Evolutionary conservation across 1,140 invertebrate genomes (phyloP), one percentile per base, ranked within the genome.

Genomic region (Drosophila setifemur): DNA sequence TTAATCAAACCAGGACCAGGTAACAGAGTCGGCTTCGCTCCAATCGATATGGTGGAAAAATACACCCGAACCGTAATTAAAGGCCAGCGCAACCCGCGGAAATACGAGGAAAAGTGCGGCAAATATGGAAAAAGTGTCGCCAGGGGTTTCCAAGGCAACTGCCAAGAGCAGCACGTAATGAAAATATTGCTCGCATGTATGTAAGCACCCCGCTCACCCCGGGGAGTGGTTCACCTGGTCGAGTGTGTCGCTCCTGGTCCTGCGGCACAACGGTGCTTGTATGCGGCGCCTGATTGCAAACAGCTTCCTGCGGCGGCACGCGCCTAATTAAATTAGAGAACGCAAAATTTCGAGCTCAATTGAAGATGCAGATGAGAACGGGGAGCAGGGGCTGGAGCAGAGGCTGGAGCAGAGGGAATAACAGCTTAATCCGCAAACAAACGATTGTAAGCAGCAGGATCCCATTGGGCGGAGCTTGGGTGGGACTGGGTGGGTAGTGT

Each of bases 241-340:
- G 6, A 39, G 6, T 31, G 7, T 1, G 12, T 44, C 18, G 37
- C 14, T 14, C 5, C 11, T n/a, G 2, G 21, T 14, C 11, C 11
- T n/a, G 2, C 14, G 9, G 37, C 26, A 43, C 57, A 37, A 50
- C 25, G 60, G 42, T 48, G 54, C 42, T 48, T 70, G 55, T 50
- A 37, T 52, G 49, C 44, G 73, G 57, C 58, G 68, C 42, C 53
- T 75, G 77, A 73, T 48, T 67, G 54, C 53, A 70, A 52, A 64
- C 50, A 58, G 66, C 52, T 57, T 57, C 29, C 37, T n/a, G 52
- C 39, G n/a, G 37, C 33, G 79, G 53, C 69, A 70, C 50, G 73
- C 64, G 74, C 70, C 79, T 83, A 83, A 83, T 83, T 85, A 83
- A 83, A 83, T 83, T 85, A 85, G 55, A 66, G 83, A 85, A 63